phyloP scores from a whole-genome alignment of 2,113 vertebrate species.

The Motacilla tschutschensis region DNA sequence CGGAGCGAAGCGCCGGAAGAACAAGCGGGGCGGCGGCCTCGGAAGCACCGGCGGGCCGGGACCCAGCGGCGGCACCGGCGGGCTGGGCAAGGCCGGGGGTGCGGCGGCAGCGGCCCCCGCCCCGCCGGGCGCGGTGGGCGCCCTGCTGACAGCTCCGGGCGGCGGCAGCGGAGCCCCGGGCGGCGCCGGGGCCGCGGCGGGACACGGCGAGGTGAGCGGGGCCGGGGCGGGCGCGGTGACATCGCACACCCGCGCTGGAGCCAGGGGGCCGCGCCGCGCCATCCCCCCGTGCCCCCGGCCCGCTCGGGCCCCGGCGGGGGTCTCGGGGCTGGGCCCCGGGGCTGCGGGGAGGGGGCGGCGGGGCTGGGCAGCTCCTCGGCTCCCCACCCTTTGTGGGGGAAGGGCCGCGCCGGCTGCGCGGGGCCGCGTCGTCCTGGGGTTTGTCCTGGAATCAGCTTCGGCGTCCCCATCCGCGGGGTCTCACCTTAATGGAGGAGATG shows the following conservation, averaged over 20 bases:
- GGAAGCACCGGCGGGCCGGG: conserved; percentile 76
- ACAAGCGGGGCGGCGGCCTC: conserved; percentile 91
- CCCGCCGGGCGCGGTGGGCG: too few species aligned
- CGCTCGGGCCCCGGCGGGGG: neutral
- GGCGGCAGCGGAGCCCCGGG: too few species aligned
- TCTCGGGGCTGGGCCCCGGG: neutral
- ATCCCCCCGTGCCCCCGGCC: neutral
- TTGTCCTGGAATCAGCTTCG: neutral
- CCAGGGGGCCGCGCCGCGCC: neutral
- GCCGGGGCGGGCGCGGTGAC: too few species aligned
- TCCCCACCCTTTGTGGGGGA: conserved; percentile 40
- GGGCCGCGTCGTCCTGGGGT: neutral
- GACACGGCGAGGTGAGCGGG: too few species aligned
- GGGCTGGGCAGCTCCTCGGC: neutral
- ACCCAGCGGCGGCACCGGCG: conserved; percentile 68
- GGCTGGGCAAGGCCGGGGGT: too few species aligned
- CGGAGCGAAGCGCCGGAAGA: conserved; percentile 94
- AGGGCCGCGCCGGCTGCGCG: conserved; percentile 8
- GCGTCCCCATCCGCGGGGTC: neutral
- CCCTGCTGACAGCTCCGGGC: too few species aligned
- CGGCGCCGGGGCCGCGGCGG: too few species aligned
- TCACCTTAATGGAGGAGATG: neutral
- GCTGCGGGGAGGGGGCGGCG: neutral
- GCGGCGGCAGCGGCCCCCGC: too few species aligned
- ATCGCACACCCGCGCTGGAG: neutral